phyloP scores from a whole-genome alignment of 2,113 vertebrate species.

The Hippocampus comes region DNA sequence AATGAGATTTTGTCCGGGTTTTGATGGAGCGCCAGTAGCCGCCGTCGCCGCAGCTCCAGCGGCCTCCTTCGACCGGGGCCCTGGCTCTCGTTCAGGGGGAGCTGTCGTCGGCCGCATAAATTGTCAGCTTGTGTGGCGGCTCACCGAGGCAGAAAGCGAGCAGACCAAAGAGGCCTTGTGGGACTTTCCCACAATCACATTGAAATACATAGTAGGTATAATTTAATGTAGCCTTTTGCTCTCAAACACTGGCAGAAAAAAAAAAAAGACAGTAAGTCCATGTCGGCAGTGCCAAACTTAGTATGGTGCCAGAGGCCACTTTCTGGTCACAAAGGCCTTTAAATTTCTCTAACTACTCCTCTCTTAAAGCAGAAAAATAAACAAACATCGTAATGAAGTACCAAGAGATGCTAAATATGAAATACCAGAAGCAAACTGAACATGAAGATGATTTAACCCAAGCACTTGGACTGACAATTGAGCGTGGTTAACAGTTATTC shows the following conservation, averaged over 20 bases:
- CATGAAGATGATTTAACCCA: background rate
- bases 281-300: constrained; percentile 33
- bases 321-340: constrained; percentile 29
- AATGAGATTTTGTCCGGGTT: constrained; percentile 71
- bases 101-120: constrained; percentile 80
- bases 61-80: constrained; percentile 71
- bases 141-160: constrained; percentile 70
- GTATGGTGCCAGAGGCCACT: constrained; percentile 27
- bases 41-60: constrained; percentile 71
- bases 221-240: constrained; percentile 54
- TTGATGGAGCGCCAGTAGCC: constrained; percentile 78
- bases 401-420: background rate
- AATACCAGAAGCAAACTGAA: background rate
- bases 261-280: constrained; percentile 25
- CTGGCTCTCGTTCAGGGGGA: constrained; percentile 83
- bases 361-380: background rate
- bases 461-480: background rate
- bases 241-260: constrained; percentile 21
- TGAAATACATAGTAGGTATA: constrained; percentile 54
- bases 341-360: background rate
- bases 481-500: background rate
- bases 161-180: constrained; percentile 71
- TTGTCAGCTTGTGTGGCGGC: constrained; percentile 76
- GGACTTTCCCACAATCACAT: constrained; percentile 69
- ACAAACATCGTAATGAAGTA: background rate